Percentiles rank a stretch among this genome's conserved stretches.
phyloP scores from a whole-genome alignment of 2,113 vertebrate genomes.

The Cyphotilapia sp. region DNA sequence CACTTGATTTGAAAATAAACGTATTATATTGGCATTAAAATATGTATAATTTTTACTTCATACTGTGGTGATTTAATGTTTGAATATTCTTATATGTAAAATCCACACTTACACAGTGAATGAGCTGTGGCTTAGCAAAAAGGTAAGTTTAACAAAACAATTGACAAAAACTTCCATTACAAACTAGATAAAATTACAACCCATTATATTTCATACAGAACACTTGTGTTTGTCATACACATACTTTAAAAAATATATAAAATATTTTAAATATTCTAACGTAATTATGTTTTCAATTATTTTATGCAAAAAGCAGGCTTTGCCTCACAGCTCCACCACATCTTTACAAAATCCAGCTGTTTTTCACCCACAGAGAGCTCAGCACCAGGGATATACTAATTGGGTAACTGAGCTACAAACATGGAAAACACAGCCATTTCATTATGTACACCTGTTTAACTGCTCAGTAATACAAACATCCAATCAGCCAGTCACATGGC shows the following conservation, averaged over 20 bases:
- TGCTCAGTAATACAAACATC: background rate
- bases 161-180: background rate
- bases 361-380: background rate
- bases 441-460: background rate
- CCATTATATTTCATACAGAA: background rate
- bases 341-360: background rate
- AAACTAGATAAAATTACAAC: background rate
- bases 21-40: constrained; percentile 66
- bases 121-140: background rate
- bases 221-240: background rate
- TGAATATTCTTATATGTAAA: background rate
- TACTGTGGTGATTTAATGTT: background rate
- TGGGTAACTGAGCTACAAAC: background rate
- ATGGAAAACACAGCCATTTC: background rate
- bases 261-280: background rate
- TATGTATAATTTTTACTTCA: constrained; percentile 48
- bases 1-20: constrained; percentile 71
- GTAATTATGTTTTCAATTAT: background rate
- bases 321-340: background rate
- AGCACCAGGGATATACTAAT: background rate
- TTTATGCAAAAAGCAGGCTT: background rate
- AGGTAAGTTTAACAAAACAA: background rate
- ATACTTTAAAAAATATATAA: background rate
- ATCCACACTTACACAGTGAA: background rate
- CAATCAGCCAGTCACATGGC: background rate